Evolutionary conservation across 2,113 vertebrate genomes (phyloP).

Genomic region (Acrocephalus kingi): DNA sequence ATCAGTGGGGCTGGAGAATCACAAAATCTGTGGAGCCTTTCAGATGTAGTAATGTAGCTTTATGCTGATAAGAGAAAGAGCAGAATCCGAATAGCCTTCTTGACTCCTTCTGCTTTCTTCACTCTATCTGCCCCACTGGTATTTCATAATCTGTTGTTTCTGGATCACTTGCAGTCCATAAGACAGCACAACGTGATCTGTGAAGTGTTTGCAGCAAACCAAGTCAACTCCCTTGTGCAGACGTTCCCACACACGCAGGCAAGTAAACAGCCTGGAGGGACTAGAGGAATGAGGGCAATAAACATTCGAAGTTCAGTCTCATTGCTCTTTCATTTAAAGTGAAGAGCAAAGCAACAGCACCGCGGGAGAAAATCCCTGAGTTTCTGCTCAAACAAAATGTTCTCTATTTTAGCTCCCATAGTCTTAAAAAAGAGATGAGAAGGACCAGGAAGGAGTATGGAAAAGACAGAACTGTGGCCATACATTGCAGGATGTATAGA

Average conservation of each 20-base stretch:
- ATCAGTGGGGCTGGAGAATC: neutral
- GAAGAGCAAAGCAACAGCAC: neutral
- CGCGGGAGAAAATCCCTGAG: neutral
- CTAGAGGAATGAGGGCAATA: neutral
- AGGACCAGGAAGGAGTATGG: neutral
- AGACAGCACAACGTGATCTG: neutral
- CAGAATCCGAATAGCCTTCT: neutral
- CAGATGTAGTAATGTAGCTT: neutral
- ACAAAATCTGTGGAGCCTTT: neutral
- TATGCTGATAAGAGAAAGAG: neutral
- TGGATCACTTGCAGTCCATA: neutral
- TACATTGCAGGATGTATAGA: neutral
- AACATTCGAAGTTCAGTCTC: neutral
- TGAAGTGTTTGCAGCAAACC: neutral
- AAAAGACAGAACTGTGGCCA: neutral
- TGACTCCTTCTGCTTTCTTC: neutral
- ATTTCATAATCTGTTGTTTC: conserved; percentile 38
- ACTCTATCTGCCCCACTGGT: neutral
- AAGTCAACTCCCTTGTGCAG: neutral
- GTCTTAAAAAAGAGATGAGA: neutral
- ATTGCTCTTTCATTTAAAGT: neutral
- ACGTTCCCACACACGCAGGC: neutral
- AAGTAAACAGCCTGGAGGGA: conserved; percentile 8
- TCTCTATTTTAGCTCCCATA: neutral
- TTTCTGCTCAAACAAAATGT: neutral